A percentile compares a stretch with the other conserved stretches of the same genome.
Conservation (phyloP, 1,140 invertebrate species). For the Drosophila malerkotliana region DNA sequence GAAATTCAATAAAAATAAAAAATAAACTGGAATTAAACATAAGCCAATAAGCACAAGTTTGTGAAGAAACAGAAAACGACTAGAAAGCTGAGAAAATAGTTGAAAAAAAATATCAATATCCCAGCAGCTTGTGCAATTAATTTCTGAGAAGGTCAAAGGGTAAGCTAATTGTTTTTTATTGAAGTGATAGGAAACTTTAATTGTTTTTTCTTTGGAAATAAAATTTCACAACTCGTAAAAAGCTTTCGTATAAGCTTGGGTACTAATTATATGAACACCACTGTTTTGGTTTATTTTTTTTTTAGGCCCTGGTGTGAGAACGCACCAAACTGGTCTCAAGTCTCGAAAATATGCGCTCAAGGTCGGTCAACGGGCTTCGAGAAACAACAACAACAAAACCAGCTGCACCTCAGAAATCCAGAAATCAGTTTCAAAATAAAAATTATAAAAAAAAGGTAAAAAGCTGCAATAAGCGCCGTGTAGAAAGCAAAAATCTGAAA, state of each 20-base stretch:
- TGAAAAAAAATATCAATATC: not conserved
- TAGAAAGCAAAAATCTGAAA: not conserved
- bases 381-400: constrained; percentile 31
- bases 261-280: constrained; percentile 3
- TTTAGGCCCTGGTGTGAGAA: constrained; percentile 31
- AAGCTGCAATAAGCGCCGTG: constrained; percentile 49
- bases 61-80: constrained; percentile 32
- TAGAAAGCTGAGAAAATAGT: constrained; percentile 34
- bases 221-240: not conserved
- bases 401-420: constrained; percentile 29
- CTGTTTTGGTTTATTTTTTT: constrained; percentile 19
- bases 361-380: constrained; percentile 78
- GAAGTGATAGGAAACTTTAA: no score
- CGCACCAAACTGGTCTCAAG: constrained; percentile 69
- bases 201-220: not conserved
- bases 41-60: constrained; percentile 69
- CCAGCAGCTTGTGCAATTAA: not conserved
- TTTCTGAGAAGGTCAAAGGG: not conserved
- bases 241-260: not conserved
- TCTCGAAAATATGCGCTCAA: constrained; percentile 72
- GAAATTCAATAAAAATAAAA: constrained; percentile 57
- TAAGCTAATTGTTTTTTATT: no score
- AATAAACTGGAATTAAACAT: constrained; percentile 79
- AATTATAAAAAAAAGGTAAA: constrained; percentile 47
- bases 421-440: constrained; percentile 26